phyloP scores from a whole-genome alignment of 1,140 invertebrate species.

The Plodia interpunctella region DNA sequence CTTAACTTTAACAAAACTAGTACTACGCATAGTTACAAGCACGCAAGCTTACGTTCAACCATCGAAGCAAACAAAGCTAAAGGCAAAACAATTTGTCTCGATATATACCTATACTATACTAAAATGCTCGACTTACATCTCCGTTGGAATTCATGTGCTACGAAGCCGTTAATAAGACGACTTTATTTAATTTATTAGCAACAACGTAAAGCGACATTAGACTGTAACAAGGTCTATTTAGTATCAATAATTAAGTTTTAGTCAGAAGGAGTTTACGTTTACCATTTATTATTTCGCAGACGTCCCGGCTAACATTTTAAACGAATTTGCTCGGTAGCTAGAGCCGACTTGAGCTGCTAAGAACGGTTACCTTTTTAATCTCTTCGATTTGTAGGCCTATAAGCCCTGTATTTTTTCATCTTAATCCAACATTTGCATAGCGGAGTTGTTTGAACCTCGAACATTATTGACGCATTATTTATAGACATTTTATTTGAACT shows the following conservation, averaged over 20 bases:
- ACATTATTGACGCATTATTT: background rate
- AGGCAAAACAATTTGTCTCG: constrained; percentile 2
- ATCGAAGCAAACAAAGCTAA: too few species aligned
- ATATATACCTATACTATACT: too few species aligned
- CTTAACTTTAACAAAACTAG: too few species aligned
- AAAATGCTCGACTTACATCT: background rate
- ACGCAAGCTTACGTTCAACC: too few species aligned
- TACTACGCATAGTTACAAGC: too few species aligned
- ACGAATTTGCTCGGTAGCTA: constrained; percentile 22
- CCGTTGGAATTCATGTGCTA: background rate
- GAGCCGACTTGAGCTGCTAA: constrained; percentile 9
- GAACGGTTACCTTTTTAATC: constrained; percentile 16
- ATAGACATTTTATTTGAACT: background rate
- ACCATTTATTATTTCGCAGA: constrained; percentile 40
- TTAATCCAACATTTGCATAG: constrained; percentile 17
- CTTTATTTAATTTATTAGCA: constrained; percentile 42
- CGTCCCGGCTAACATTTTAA: constrained; percentile 27
- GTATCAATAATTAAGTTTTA: constrained; percentile 50
- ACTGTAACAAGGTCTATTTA: constrained; percentile 49
- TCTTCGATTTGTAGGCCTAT: constrained; percentile 7
- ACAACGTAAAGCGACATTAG: constrained; percentile 44
- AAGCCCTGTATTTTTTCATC: constrained; percentile 13
- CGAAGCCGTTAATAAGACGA: constrained; percentile 18
- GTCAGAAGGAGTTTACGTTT: constrained; percentile 34
- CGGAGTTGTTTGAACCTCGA: background rate